Evolutionary conservation across 2,888 invertebrate species (phyloP).

Genomic region (Adelognathus sp.): DNA sequence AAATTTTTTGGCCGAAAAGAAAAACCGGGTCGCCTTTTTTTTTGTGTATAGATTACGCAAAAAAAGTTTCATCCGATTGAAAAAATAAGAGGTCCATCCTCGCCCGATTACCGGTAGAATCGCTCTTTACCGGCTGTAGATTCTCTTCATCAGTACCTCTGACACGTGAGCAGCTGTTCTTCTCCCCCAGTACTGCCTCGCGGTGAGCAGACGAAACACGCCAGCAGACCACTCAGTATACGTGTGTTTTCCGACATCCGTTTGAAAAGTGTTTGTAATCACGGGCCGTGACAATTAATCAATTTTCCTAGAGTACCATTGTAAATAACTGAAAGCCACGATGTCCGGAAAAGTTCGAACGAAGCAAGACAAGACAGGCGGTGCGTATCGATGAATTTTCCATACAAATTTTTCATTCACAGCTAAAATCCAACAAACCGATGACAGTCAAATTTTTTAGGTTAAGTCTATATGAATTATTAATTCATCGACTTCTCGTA

Average conservation of each 20-base stretch:
- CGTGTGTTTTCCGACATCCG: constrained; percentile 1
- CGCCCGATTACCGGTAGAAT: too few relatives aligned
- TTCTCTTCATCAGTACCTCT: too few relatives aligned
- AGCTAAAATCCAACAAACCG: not conserved
- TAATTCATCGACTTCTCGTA: not conserved
- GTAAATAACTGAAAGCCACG: constrained; percentile 21
- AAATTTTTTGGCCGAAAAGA: too few relatives aligned
- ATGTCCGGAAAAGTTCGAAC: constrained; percentile 80
- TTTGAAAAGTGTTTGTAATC: constrained; percentile 53
- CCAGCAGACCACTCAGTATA: not conserved
- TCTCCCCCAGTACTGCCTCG: not conserved
- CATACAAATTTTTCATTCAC: not conserved
- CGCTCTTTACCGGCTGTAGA: too few relatives aligned
- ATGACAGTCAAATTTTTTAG: constrained; percentile 28
- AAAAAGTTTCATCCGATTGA: too few relatives aligned
- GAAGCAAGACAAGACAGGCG: constrained; percentile 82
- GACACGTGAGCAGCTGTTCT: not conserved
- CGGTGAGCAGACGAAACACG: not conserved
- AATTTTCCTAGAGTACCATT: not conserved
- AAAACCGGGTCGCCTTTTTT: too few relatives aligned
- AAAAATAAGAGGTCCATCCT: too few relatives aligned
- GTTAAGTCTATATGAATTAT: constrained; percentile 59
- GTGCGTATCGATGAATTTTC: constrained; percentile 65
- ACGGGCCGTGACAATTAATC: not conserved
- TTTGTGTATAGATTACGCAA: too few relatives aligned